Evolutionary conservation across 2,888 invertebrate genomes (phyloP).

Genomic region (Aromia moschata): DNA sequence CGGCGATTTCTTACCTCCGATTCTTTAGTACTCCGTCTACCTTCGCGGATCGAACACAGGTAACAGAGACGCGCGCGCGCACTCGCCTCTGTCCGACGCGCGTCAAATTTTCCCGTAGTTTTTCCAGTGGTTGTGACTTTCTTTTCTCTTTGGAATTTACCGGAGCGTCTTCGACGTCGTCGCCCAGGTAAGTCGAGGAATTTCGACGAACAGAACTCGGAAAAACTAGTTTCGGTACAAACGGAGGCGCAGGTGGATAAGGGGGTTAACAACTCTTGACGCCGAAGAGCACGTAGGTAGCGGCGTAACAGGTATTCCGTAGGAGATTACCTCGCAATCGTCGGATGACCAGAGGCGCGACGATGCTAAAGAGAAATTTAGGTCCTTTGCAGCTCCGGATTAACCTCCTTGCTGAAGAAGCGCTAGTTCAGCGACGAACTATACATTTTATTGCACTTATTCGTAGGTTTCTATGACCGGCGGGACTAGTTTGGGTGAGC

Average conservation of each 20-base stretch:
- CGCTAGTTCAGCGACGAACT: too few species aligned
- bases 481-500: too few species aligned
- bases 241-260: conserved; percentile 1
- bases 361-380: too few species aligned
- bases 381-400: too few species aligned
- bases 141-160: conserved; percentile 10
- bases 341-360: too few species aligned
- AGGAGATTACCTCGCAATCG: too few species aligned
- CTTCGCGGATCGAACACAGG: conserved; percentile 41
- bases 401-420: too few species aligned
- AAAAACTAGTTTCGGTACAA: conserved; percentile 15
- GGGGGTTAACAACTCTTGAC: background rate
- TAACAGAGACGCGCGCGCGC: conserved; percentile 22
- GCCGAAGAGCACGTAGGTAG: background rate
- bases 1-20: conserved; percentile 36
- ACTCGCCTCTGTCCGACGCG: conserved; percentile 3
- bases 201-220: background rate
- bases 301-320: too few species aligned
- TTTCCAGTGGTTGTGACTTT: conserved; percentile 11
- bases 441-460: too few species aligned
- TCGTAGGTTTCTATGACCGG: too few species aligned
- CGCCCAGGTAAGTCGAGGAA: conserved; percentile 11
- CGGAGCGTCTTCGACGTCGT: background rate
- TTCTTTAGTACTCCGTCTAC: conserved; percentile 44
- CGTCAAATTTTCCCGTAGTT: conserved; percentile 10